Evolutionary conservation across 2,113 vertebrate genomes (phyloP).

Genomic region (Seriola rivoliana): DNA sequence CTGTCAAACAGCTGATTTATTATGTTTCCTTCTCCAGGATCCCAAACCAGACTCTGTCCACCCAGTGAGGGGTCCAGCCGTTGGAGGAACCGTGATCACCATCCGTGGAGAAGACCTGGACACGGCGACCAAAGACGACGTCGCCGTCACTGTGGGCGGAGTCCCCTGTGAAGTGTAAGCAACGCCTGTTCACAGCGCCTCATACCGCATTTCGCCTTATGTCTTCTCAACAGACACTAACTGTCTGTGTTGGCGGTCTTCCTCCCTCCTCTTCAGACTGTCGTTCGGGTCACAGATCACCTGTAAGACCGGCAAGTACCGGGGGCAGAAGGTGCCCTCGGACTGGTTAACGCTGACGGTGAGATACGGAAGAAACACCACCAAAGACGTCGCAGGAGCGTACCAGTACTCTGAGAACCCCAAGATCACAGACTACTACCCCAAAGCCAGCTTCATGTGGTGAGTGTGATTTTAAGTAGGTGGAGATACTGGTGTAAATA

Average conservation of each 20-base stretch:
- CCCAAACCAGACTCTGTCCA: constrained; percentile 82
- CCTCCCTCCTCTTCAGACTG: constrained; percentile 77
- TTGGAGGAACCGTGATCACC: constrained; percentile 91
- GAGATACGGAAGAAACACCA: constrained; percentile 83
- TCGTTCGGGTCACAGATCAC: constrained; percentile 86
- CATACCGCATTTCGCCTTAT: background rate
- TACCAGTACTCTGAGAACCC: constrained; percentile 90
- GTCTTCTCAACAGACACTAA: background rate
- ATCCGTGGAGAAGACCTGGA: constrained; percentile 88
- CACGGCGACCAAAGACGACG: constrained; percentile 90
- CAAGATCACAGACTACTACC: constrained; percentile 83
- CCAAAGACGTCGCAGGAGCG: constrained; percentile 6
- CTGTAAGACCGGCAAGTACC: constrained; percentile 88
- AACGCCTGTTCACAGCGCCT: background rate
- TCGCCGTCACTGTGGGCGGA: constrained; percentile 83
- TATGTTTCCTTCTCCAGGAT: constrained; percentile 78
- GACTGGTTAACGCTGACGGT: constrained; percentile 73
- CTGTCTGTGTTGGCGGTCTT: background rate
- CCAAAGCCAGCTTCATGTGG: constrained; percentile 91
- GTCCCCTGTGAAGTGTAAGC: constrained; percentile 92
- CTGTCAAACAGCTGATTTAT: background rate
- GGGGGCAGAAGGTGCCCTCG: constrained; percentile 54
- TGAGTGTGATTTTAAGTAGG: constrained; percentile 56
- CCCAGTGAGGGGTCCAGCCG: constrained; percentile 88
- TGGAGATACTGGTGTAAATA: too few species aligned